These are phyloP conservation scores for Zosterops japonicus DNA, from an alignment of 2,113 vertebrate species.

Conservation along the genomic window DNA sequence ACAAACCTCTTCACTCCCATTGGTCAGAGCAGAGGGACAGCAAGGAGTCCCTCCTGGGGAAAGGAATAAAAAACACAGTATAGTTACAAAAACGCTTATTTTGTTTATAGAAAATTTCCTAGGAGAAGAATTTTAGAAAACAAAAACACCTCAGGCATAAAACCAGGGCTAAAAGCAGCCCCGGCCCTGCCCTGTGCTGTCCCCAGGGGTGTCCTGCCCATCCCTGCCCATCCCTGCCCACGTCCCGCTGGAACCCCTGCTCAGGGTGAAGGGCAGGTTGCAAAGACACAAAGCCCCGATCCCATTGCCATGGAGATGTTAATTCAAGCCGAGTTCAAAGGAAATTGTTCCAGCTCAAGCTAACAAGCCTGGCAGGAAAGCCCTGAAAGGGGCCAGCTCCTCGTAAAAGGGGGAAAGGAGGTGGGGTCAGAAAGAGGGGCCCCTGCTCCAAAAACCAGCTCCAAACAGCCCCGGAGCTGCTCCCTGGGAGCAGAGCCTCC, in stretches of 20 bases:
- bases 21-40: too few species aligned
- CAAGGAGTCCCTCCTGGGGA: too few species aligned
- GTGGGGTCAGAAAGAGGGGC: constrained; percentile 8
- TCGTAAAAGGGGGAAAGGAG: constrained; percentile 36
- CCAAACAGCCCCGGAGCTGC: not conserved
- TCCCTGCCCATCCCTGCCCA: not conserved
- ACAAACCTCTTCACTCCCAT: too few species aligned
- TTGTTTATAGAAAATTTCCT: too few species aligned
- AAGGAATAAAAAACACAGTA: too few species aligned
- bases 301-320: constrained; percentile 78
- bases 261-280: constrained; percentile 71
- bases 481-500: not conserved
- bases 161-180: too few species aligned
- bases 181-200: not conserved
- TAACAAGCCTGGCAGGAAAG: constrained; percentile 70
- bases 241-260: not conserved
- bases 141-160: too few species aligned
- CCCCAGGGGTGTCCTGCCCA: not conserved
- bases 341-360: constrained; percentile 71
- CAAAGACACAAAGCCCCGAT: constrained; percentile 59
- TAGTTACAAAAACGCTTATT: too few species aligned
- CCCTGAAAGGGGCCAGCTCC: constrained; percentile 5
- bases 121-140: too few species aligned
- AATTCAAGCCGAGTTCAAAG: constrained; percentile 81
- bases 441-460: not conserved